These are phyloP conservation scores for Leptinotarsa peninsularis DNA, from an alignment of 2,888 invertebrate species.

Conservation along the genomic window DNA sequence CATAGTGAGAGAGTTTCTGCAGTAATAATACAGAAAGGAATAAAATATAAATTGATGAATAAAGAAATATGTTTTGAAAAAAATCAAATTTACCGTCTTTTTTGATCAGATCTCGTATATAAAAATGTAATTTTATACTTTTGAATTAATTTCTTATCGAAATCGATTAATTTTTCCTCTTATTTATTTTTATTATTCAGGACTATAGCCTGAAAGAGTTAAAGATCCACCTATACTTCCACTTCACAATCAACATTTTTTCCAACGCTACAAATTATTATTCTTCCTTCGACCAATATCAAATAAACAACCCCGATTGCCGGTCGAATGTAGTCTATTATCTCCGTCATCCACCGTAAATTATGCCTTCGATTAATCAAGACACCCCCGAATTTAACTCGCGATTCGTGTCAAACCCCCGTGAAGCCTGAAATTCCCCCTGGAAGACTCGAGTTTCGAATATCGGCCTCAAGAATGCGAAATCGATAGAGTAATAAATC, in stretches of 20 bases:
- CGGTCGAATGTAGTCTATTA: neutral
- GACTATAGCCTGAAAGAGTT: too few species aligned
- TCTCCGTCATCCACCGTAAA: neutral
- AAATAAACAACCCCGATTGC: neutral
- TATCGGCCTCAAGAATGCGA: constrained; percentile 19
- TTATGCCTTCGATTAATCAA: constrained; percentile 9
- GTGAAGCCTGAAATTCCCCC: neutral
- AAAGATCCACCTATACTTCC: neutral
- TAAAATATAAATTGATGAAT: too few species aligned
- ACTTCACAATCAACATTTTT: neutral
- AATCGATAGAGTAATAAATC: constrained; percentile 26
- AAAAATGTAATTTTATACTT: too few species aligned
- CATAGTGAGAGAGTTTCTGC: too few species aligned
- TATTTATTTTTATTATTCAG: too few species aligned
- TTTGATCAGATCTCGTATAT: too few species aligned
- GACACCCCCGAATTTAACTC: neutral
- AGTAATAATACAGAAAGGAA: too few species aligned
- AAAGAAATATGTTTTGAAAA: too few species aligned
- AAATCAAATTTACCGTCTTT: too few species aligned
- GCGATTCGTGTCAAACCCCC: neutral
- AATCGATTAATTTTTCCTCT: too few species aligned
- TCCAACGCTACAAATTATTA: neutral
- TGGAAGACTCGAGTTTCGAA: constrained; percentile 4
- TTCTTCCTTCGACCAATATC: neutral
- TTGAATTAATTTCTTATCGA: too few species aligned